These are phyloP conservation scores for Cerceris ruficornis DNA, from an alignment of 2,888 invertebrate genomes.

Conservation along the genomic window DNA sequence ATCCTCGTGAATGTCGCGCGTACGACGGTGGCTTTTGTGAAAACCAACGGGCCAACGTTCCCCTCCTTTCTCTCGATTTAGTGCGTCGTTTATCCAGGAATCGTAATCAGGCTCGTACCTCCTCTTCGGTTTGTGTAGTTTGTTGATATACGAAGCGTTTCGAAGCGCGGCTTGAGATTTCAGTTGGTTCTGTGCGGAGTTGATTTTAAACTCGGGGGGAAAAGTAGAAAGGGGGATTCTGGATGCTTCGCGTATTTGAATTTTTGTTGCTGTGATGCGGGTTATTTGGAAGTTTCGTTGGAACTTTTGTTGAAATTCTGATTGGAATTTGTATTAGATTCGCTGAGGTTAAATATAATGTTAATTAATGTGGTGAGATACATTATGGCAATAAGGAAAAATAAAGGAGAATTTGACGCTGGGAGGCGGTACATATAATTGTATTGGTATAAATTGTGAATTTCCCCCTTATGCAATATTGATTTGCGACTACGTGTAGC, in stretches of 20 bases:
- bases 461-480: too few relatives aligned
- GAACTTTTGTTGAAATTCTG: too few relatives aligned
- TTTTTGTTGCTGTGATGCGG: background rate
- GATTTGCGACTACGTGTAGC: too few relatives aligned
- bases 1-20: slow-evolving; percentile 31
- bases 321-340: too few relatives aligned
- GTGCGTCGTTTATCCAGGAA: slow-evolving; percentile 11
- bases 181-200: background rate
- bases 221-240: background rate
- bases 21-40: slow-evolving; percentile 46
- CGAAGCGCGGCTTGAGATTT: background rate
- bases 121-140: background rate
- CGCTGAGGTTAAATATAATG: too few relatives aligned
- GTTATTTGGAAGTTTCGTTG: too few relatives aligned
- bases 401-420: too few relatives aligned
- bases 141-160: slow-evolving; percentile 6
- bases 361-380: too few relatives aligned
- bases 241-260: background rate
- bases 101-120: slow-evolving; percentile 16
- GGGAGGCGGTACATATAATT: too few relatives aligned
- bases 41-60: slow-evolving; percentile 22
- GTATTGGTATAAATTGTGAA: too few relatives aligned
- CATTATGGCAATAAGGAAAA: too few relatives aligned
- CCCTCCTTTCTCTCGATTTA: slow-evolving; percentile 34
- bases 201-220: background rate